These are phyloP conservation scores for Isaurus tuberculatus DNA, from an alignment of 92 coral and sea anemone genomes.

Conservation along the genomic window DNA sequence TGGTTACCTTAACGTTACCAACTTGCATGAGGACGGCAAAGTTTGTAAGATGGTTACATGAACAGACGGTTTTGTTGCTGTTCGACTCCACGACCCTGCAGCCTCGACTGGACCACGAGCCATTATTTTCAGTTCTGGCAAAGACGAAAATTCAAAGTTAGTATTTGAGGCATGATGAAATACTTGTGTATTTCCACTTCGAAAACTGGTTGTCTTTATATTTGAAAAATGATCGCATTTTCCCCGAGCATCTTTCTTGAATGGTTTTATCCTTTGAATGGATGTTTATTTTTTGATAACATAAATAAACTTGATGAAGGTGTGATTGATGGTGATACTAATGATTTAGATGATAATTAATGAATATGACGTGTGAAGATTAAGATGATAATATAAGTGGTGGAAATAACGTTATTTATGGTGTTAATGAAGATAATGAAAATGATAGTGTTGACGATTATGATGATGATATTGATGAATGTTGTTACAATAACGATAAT, in stretches of 20 bases:
- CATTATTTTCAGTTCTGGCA: background rate
- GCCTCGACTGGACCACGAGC: constrained; percentile 41
- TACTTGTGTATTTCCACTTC: no score
- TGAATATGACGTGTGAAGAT: no score
- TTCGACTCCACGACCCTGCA: constrained; percentile 14
- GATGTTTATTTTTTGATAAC: no score
- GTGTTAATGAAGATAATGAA: no score
- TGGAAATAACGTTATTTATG: background rate
- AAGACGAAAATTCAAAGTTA: background rate
- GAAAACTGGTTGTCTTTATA: no score
- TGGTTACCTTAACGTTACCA: background rate
- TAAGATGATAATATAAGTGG: background rate
- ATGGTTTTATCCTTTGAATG: no score
- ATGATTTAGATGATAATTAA: background rate
- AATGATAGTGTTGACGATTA: no score
- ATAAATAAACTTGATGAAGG: background rate
- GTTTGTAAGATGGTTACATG: constrained; percentile 44
- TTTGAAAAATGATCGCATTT: no score
- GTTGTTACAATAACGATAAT: no score
- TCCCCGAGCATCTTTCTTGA: no score
- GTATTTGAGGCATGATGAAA: background rate
- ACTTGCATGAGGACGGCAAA: constrained; percentile 48
- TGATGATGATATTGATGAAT: no score
- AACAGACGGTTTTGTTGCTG: constrained; percentile 35
- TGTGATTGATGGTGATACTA: background rate